phyloP scores from a whole-genome alignment of 2,888 invertebrate genomes.

The Euproctis similis region DNA sequence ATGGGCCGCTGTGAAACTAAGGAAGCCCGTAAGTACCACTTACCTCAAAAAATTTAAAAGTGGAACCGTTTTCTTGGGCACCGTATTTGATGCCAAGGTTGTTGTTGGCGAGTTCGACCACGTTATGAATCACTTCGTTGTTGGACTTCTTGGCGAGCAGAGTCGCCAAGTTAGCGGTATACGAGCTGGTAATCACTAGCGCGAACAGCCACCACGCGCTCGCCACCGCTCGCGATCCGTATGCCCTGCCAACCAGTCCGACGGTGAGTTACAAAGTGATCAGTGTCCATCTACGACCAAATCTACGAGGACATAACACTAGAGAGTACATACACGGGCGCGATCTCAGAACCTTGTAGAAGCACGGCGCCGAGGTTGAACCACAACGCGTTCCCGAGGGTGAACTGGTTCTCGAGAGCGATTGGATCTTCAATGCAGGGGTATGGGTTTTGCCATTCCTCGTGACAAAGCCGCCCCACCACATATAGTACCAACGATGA shows the following conservation, averaged over 20 bases:
- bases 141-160: conserved; percentile 87
- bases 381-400: conserved; percentile 90
- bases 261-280: too few relatives aligned
- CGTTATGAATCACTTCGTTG: conserved; percentile 81
- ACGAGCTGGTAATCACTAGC: conserved; percentile 88
- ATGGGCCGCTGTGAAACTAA: too few relatives aligned
- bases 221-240: conserved; percentile 90
- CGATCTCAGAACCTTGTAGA: conserved; percentile 92
- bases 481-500: conserved; percentile 88
- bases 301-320: too few relatives aligned
- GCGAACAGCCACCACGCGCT: conserved; percentile 94
- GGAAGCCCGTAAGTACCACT: too few relatives aligned
- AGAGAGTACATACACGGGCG: conserved; percentile 70
- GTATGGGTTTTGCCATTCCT: conserved; percentile 93
- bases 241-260: conserved; percentile 86
- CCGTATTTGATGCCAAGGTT: conserved; percentile 90
- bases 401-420: conserved; percentile 89
- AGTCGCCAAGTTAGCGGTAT: conserved; percentile 94
- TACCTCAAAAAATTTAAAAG: conserved; percentile 91
- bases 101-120: conserved; percentile 86
- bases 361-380: conserved; percentile 89
- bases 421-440: conserved; percentile 89
- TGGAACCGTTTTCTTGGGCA: conserved; percentile 88
- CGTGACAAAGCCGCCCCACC: conserved; percentile 87
- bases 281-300: too few relatives aligned